Evolutionary conservation across 1,140 invertebrate genomes (phyloP), one percentile per base, ranked within the genome.

Genomic region (Drosophila biarmipes): DNA sequence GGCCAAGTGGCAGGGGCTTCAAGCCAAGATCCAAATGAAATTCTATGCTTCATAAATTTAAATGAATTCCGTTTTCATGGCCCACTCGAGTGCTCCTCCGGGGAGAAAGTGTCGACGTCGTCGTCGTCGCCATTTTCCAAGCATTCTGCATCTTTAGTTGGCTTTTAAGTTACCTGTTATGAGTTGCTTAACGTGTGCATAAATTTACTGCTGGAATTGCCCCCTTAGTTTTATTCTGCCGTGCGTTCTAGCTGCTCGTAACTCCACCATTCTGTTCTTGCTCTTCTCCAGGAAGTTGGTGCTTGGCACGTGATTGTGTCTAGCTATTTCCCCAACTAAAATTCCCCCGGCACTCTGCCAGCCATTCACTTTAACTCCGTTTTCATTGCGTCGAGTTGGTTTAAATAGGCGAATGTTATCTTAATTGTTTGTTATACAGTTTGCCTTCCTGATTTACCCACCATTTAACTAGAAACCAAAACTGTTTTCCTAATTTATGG

Each of bases 41-140:
- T 73, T 68, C 62, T 42, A 29, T 35, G 56, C 34, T 66, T 89
- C 79, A 72, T 87, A 82, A 77, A 89, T 87, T 79, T 89, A 89
- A 89, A 87, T 89, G 84, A 89, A 87, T 87, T 89, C 63, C 78
- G 75, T 73, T 89, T 82, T 82, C 79, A 89, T 86, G 84, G 48
- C 79, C 66, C 51, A 59, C 34, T 37, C 46, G 38, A 69, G 66
- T 55, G 49, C 34, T 64, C 14, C 48, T 68, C 31, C 17, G 1
- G 62, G 49, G 38, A 31, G 10, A 24, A 52, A 74, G 17, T 75
- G 73, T 76, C 72, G 29, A 2, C 29, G 27, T 29, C 27, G 27
- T 29, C 27, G 29, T 8, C 29, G 29, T 31, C 29, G 54, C 62
- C 73, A 57, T 75, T 67, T 57, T 34, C 21, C 49, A 35, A 7